Evolutionary conservation across 2,113 vertebrate species (phyloP), one percentile per base, ranked within the genome.

Genomic region (Numida meleagris): DNA sequence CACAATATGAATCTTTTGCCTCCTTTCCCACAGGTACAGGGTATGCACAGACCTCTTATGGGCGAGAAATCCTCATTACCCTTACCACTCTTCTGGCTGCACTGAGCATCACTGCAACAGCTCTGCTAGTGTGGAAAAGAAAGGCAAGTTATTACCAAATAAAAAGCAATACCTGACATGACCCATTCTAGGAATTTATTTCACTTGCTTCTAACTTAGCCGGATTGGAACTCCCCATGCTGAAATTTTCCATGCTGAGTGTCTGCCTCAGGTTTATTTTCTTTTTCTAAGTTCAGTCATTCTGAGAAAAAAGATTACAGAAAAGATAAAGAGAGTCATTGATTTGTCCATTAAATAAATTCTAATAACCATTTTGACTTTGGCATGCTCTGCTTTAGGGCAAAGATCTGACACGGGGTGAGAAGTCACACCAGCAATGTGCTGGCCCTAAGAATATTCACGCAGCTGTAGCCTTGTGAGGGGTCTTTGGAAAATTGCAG

Each of bases 111-210:
- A 38, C 73, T 0, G 86, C 91, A 81, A 98, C 98, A 4, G 97
- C 65, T n/a, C 65, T 98, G 73, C 90, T 98, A 74, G 68, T 98
- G 40, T 97, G 97, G 98, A 98, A 96, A 84, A 98, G 94, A 93
- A 93, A 97, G 96, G 96, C 89, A 97, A 97, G 96, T 97, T 92
- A 62, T 66, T 81, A 96, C 62, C 50, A 84, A 85, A 83, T 40
- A 65, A 89, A 93, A 88, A 81, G 16, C 42, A 94, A 71, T 81
- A 83, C 38, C 46, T 86, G 65, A 80, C 53, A 50, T 0, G 2
- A 72, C 40, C 42, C 43, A 34, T 84, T 92, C 66, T 91, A 84
- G 62, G 70, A 92, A 83, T 90, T 61, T 53, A 66, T 84, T 90
- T 78, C 2, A 62, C 31, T 92, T 93, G 36, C 36, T 83, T 95